Evolutionary conservation across 2,797 vertebrate species (phyloP).

Genomic region (Masticophis lateralis): DNA sequence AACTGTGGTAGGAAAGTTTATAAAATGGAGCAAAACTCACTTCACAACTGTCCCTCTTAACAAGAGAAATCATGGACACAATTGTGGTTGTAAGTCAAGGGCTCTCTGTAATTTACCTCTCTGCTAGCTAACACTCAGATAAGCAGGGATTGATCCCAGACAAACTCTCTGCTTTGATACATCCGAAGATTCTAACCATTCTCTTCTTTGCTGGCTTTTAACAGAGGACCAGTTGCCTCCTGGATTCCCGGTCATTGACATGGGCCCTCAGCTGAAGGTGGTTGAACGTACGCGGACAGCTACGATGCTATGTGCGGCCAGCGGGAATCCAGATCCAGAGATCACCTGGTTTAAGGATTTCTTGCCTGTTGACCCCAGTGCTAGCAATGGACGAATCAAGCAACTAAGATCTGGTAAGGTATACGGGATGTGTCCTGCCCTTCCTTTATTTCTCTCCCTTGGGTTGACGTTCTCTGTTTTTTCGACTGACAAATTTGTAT

Average conservation of each 20-base stretch:
- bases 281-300: constrained; percentile 94
- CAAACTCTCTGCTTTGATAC: accelerated
- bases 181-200: accelerated
- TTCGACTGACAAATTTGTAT: too few relatives aligned
- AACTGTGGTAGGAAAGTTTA: too few relatives aligned
- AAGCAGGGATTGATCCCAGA: neutral
- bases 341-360: constrained; percentile 99
- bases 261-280: constrained; percentile 98
- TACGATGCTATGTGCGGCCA: constrained; percentile 97
- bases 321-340: constrained; percentile 95
- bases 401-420: constrained; percentile 93
- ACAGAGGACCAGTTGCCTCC: constrained; percentile 93
- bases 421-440: neutral
- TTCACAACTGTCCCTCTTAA: neutral
- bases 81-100: neutral
- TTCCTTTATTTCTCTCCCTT: neutral
- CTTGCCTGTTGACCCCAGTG: constrained; percentile 90
- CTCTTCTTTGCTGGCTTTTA: accelerated
- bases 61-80: neutral
- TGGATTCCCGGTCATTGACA: constrained; percentile 96
- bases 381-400: constrained; percentile 93
- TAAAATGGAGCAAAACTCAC: too few relatives aligned
- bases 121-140: neutral
- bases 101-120: neutral
- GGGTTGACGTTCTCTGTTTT: neutral